These are phyloP conservation scores for Solenodon paradoxus DNA, from an alignment of 2,113 vertebrate genomes.

Conservation along the genomic window DNA sequence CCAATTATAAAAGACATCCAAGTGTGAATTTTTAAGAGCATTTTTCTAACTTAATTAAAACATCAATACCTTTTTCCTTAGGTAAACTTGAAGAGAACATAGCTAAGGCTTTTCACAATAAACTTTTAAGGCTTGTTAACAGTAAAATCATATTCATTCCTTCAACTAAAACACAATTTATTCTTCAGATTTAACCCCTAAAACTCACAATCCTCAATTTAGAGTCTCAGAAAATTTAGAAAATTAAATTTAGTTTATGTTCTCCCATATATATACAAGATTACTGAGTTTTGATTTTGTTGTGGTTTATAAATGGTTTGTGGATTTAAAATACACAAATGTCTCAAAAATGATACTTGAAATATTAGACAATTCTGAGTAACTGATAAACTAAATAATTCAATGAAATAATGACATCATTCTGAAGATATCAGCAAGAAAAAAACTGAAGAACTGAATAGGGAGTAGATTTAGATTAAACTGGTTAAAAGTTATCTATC, in stretches of 20 bases:
- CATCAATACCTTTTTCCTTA: neutral
- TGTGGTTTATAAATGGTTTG: neutral
- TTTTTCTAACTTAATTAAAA: constrained; percentile 34
- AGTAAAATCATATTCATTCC: neutral
- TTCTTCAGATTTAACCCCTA: neutral
- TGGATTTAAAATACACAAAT: neutral
- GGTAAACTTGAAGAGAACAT: neutral
- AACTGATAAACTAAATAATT: neutral
- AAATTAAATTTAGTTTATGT: constrained; percentile 12
- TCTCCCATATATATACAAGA: neutral
- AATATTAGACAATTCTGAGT: neutral
- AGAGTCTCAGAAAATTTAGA: neutral
- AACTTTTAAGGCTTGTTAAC: neutral
- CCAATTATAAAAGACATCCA: constrained; percentile 5
- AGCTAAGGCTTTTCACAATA: constrained; percentile 18
- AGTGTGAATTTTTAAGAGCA: neutral
- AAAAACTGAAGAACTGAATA: neutral
- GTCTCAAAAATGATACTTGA: neutral
- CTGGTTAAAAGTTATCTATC: neutral
- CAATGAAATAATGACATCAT: neutral
- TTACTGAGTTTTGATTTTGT: constrained; percentile 13
- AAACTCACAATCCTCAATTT: neutral
- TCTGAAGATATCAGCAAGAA: neutral
- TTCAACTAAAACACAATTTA: constrained; percentile 17
- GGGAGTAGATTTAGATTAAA: neutral